Percentiles rank a stretch among this genome's conserved stretches.
Evolutionary conservation across 2,888 invertebrate species (phyloP).

Genomic region (Drosophila austrosaltans): DNA sequence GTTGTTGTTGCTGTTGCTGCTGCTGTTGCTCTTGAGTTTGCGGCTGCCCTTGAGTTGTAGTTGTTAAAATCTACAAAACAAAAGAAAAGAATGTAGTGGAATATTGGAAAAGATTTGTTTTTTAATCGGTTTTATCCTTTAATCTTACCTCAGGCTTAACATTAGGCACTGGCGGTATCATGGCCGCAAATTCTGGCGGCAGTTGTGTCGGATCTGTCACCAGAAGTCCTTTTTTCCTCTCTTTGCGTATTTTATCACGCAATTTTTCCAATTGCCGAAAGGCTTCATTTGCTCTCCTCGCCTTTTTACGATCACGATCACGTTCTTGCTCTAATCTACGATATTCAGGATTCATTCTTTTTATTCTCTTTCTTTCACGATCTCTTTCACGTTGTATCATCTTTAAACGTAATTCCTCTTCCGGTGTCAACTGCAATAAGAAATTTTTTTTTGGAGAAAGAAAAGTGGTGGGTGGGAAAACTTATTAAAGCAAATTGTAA

Average conservation of each 20-base stretch:
- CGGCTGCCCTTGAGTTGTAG: constrained; percentile 54
- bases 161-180: constrained; percentile 75
- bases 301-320: constrained; percentile 81
- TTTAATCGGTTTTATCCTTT: too few relatives aligned
- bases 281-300: constrained; percentile 80
- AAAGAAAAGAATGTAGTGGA: not conserved
- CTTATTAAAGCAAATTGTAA: constrained; percentile 68
- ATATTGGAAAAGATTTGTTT: not conserved
- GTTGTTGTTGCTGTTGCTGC: constrained; percentile 39
- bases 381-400: constrained; percentile 81
- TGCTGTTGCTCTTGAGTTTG: constrained; percentile 42
- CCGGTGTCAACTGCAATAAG: constrained; percentile 78
- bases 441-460: constrained; percentile 2
- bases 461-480: constrained; percentile 37
- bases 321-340: constrained; percentile 81
- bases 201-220: constrained; percentile 74
- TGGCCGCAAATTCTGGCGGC: constrained; percentile 76
- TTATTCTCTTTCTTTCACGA: constrained; percentile 81
- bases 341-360: constrained; percentile 81
- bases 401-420: constrained; percentile 81
- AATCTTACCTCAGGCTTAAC: constrained; percentile 77
- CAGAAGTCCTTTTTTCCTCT: constrained; percentile 81
- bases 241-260: constrained; percentile 82
- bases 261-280: constrained; percentile 81
- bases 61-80: not conserved